Conservation (phyloP, 2,113 vertebrate species). For the Dinomys branickii region DNA sequence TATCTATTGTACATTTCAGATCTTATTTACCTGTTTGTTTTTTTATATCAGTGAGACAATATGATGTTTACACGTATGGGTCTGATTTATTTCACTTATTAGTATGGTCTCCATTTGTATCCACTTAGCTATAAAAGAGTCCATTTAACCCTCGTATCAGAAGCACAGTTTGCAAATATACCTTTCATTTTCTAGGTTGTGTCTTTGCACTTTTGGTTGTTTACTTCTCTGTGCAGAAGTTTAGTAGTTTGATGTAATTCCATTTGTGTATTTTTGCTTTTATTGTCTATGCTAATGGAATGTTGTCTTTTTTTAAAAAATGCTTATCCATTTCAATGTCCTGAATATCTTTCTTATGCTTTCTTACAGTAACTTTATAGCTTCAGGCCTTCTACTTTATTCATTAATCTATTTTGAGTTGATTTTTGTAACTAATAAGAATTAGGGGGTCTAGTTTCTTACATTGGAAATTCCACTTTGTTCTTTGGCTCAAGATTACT, state of each 20-base stretch:
- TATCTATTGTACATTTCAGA: no score
- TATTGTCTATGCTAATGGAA: background rate
- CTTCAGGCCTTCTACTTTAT: background rate
- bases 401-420: background rate
- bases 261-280: background rate
- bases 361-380: background rate
- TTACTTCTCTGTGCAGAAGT: background rate
- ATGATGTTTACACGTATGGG: no score
- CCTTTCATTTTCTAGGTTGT: background rate
- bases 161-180: background rate
- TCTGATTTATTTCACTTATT: no score
- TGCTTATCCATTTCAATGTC: background rate
- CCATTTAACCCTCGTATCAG: background rate
- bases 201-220: background rate
- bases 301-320: background rate
- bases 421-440: background rate
- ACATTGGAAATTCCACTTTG: background rate
- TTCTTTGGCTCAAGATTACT: background rate
- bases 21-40: no score
- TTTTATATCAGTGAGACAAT: no score
- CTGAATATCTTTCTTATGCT: background rate
- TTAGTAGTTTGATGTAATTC: background rate
- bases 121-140: no score
- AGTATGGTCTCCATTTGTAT: no score
- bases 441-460: background rate